Evolutionary conservation across 2,797 vertebrate genomes (phyloP), one percentile per base, ranked within the genome.

Genomic region (Decapterus maruadsi): DNA sequence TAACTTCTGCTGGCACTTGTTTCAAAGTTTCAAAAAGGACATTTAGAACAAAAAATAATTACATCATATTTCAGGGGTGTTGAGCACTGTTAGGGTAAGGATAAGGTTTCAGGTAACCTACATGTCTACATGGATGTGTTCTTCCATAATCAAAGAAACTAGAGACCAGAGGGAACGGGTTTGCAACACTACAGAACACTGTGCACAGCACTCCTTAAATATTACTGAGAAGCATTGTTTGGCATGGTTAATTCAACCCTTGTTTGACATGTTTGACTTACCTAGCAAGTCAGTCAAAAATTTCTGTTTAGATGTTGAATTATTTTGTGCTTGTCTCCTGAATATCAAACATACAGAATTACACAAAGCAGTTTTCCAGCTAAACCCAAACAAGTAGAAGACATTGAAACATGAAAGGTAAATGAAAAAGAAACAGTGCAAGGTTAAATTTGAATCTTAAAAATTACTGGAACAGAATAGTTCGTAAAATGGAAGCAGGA

Each of bases 361-460:
- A 26, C 4, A 53, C 1, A 2, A 53, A 53, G 50, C 10, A 6
- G 20, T 26, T 64, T 31, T 38, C 26, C 20, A 14, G 9, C 50
- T 26, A 6, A 6, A 20, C 4, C 19, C 19, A 20, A 20, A 50
- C 9, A 14, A 65, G 10, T 19, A 22, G 34, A 10, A 50, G 46
- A 20, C 45, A 46, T 2, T 0, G 7, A 46, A 46, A 46, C 16
- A 8, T 19, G 16, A 46, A 45, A 46, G 45, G 45, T 46, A 19
- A 46, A 48, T 48, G 17, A 48, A 48, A 9, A 4, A 29, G 20
- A 36, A 50, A 34, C 2, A 34, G 10, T 20, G 20, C 19, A 36
- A 50, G 34, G 31, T 16, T n/a, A n/a, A n/a, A 46, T 48, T 34
- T 34, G 46, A 64, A 59, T n/a, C 57, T 59, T 40, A 59, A 38